A percentile compares a stretch with the other conserved stretches of the same genome.
Evolutionary conservation across 2,113 vertebrate genomes (phyloP).

Genomic region (Mesembrinibis cayennensis): DNA sequence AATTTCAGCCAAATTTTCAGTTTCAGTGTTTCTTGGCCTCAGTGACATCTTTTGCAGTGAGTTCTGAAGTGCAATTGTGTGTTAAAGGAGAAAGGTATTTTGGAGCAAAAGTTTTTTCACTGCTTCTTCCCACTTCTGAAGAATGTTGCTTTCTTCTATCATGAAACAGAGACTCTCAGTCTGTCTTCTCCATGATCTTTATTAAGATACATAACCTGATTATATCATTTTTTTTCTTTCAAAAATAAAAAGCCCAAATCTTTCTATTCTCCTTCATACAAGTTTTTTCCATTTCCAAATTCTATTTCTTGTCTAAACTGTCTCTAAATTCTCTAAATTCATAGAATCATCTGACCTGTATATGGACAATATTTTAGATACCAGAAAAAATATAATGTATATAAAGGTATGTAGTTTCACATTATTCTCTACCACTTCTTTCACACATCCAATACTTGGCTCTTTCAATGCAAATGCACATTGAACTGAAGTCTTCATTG

Average conservation of each 20-base stretch:
- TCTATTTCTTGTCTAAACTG: not conserved
- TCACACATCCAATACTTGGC: not conserved
- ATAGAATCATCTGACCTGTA: not conserved
- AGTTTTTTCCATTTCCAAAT: not conserved
- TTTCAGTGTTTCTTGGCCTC: not conserved
- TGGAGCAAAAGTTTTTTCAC: not conserved
- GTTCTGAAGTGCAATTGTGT: not conserved
- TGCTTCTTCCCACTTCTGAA: not conserved
- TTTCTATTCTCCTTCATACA: not conserved
- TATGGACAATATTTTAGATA: not conserved
- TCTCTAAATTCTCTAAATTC: not conserved
- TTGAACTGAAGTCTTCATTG: not conserved
- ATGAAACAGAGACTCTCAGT: not conserved
- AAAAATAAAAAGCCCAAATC: not conserved
- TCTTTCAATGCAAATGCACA: not conserved
- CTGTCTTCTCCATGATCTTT: not conserved
- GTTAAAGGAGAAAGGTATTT: not conserved
- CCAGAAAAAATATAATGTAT: not conserved
- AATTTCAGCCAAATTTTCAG: not conserved
- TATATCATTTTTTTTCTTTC: not conserved
- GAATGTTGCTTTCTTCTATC: not conserved
- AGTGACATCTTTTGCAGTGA: not conserved
- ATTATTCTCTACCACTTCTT: not conserved
- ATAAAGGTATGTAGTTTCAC: not conserved
- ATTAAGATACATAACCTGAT: not conserved